Evolutionary conservation across 64 coral and sea anemone species (phyloP).

Genomic region (Stichodactyla mertensii): DNA sequence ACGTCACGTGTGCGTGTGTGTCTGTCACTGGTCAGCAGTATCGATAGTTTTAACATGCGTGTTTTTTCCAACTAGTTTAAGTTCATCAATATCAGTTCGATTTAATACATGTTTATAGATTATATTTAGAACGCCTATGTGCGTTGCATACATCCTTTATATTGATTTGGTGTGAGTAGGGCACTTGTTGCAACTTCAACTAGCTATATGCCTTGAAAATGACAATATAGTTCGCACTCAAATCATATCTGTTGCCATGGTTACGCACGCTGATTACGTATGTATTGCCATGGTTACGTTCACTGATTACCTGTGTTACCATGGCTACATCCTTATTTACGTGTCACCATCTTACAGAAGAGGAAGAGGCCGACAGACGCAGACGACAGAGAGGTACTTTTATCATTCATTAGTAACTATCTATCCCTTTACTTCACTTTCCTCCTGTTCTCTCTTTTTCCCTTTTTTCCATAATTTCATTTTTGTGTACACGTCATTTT

Average conservation of each 20-base stretch:
- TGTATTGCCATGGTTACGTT: too few relatives aligned
- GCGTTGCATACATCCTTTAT: too few relatives aligned
- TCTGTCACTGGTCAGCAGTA: not conserved
- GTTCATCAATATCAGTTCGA: too few relatives aligned
- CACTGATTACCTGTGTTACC: not conserved
- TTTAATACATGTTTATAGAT: too few relatives aligned
- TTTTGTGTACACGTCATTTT: not conserved
- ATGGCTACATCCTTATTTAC: not conserved
- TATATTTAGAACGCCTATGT: too few relatives aligned
- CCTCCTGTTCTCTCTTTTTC: not conserved
- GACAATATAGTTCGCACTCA: too few relatives aligned
- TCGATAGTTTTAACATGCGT: too few relatives aligned
- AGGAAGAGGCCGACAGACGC: not conserved
- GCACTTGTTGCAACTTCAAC: too few relatives aligned
- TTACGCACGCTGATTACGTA: not conserved
- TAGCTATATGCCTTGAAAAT: too few relatives aligned
- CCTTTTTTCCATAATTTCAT: not conserved
- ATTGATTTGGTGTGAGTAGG: too few relatives aligned
- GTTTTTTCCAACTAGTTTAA: too few relatives aligned
- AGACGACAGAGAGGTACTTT: conserved; percentile 4
- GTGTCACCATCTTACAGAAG: not conserved
- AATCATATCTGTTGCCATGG: not conserved
- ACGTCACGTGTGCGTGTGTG: not conserved
- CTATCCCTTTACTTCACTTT: not conserved
- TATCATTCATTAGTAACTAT: not conserved